Evolutionary conservation across 37 sponge, comb jelly and placozoan species (phyloP).

Genomic region (Spongia lamella): DNA sequence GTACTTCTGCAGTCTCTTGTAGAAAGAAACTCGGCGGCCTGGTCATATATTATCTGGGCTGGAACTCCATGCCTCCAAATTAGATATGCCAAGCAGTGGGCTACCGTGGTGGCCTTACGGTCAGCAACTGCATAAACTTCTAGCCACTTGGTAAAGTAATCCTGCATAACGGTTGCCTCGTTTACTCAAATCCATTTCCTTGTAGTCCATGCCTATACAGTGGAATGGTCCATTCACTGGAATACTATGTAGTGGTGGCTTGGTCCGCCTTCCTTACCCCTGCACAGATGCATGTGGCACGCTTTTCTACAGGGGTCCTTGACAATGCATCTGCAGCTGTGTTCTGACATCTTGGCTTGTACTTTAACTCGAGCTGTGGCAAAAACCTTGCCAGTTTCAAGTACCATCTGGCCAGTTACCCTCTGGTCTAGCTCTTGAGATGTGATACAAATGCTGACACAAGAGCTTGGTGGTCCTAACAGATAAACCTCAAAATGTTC

Average conservation of each 20-base stretch:
- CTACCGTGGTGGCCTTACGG: too few relatives aligned
- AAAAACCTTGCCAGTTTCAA: slow-evolving; percentile 30
- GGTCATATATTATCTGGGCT: slow-evolving; percentile 21
- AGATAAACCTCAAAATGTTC: too few relatives aligned
- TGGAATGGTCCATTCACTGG: slow-evolving; percentile 50
- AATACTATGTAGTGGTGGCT: too few relatives aligned
- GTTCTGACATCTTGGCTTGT: slow-evolving; percentile 34
- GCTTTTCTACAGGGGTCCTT: slow-evolving; percentile 32
- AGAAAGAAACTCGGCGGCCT: too few relatives aligned
- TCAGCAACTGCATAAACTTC: too few relatives aligned
- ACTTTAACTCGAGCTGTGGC: slow-evolving; percentile 25
- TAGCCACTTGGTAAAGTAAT: too few relatives aligned
- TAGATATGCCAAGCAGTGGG: too few relatives aligned
- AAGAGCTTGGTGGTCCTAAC: slow-evolving; percentile 42
- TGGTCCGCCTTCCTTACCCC: slow-evolving; percentile 12
- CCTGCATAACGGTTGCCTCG: too few relatives aligned
- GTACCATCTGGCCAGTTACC: slow-evolving; percentile 48
- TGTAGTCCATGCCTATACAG: too few relatives aligned
- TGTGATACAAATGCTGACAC: slow-evolving; percentile 8
- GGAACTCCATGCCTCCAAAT: slow-evolving; percentile 31
- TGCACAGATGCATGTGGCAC: slow-evolving; percentile 27
- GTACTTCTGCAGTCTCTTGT: slow-evolving; percentile 22
- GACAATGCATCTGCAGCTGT: slow-evolving; percentile 40
- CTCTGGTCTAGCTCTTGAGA: slow-evolving; percentile 15
- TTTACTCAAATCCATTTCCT: too few relatives aligned